phyloP scores from a whole-genome alignment of 1,140 invertebrate species.

The Portunus trituberculatus region DNA sequence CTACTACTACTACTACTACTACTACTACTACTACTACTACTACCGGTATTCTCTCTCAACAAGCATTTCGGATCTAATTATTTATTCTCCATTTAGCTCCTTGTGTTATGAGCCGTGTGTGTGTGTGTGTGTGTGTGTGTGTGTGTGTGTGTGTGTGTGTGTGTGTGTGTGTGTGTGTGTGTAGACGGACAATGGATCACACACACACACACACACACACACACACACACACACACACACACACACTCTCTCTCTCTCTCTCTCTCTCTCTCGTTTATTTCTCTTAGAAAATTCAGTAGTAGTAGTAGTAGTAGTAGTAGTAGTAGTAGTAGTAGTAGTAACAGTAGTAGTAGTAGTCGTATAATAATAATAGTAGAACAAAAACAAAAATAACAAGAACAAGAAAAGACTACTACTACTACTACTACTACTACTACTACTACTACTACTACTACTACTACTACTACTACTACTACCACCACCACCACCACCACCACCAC shows the following conservation, averaged over 20 bases:
- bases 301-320: constrained; percentile 22
- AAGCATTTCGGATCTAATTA: background rate
- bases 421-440: no score
- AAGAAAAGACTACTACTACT: no score
- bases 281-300: background rate
- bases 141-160: constrained; percentile 46
- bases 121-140: constrained; percentile 46
- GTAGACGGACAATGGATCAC: background rate
- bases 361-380: background rate
- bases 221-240: background rate
- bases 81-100: background rate
- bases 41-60: background rate
- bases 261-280: constrained; percentile 6
- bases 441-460: no score
- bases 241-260: constrained; percentile 35
- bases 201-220: background rate
- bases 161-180: constrained; percentile 36
- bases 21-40: constrained; percentile 21
- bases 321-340: constrained; percentile 14
- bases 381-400: no score
- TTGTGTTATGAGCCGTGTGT: background rate
- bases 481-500: constrained; percentile 28
- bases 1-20: constrained; percentile 22
- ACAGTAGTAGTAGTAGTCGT: background rate
- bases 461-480: background rate